Percentiles rank a stretch among this genome's conserved stretches.
phyloP scores from a whole-genome alignment of 2,888 invertebrate genomes.

The Actias luna region DNA sequence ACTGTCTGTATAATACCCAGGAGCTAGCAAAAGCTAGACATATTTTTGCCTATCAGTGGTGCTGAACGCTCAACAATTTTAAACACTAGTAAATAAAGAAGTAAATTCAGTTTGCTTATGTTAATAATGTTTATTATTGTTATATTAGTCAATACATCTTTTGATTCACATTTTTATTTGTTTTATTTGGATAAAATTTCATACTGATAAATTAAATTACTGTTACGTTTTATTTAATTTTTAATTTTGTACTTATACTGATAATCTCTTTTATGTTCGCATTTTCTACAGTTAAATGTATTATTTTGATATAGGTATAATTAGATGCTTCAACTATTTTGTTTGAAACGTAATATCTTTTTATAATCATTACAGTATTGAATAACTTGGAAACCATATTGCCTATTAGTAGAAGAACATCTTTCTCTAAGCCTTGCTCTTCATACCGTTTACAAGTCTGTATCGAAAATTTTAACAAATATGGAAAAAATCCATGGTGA shows the following conservation, averaged over 20 bases:
- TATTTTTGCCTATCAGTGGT: background rate
- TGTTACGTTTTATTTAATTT: no score
- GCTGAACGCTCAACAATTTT: background rate
- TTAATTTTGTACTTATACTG: no score
- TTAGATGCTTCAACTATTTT: no score
- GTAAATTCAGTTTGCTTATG: background rate
- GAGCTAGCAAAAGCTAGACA: slow-evolving; percentile 28
- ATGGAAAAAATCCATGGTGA: slow-evolving; percentile 44
- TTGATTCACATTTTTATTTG: no score
- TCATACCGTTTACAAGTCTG: slow-evolving; percentile 4
- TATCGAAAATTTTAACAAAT: slow-evolving; percentile 9
- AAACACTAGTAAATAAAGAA: background rate
- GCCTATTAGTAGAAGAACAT: background rate
- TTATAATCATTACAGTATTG: background rate
- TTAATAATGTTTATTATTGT: no score
- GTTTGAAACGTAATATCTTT: no score
- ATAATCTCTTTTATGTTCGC: no score
- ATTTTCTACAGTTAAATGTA: no score
- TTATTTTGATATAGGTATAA: no score
- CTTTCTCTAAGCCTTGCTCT: background rate
- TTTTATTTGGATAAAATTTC: no score
- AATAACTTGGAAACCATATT: background rate
- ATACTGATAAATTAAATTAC: no score
- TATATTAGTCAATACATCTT: no score
- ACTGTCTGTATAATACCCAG: slow-evolving; percentile 73